Evolutionary conservation across 2,888 invertebrate genomes (phyloP).

Genomic region (Cephalotes varians): DNA sequence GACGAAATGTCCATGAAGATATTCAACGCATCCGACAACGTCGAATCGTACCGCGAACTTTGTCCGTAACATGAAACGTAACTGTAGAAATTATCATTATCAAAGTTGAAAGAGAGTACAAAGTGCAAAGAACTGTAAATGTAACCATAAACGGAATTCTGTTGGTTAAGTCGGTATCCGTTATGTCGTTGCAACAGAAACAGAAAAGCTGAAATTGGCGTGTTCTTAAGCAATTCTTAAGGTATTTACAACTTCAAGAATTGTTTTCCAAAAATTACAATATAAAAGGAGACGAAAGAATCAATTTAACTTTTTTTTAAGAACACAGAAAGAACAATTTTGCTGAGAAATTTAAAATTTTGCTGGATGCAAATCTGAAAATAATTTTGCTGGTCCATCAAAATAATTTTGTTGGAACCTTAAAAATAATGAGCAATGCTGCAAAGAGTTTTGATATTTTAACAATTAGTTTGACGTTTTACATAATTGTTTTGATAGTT

Average conservation of each 20-base stretch:
- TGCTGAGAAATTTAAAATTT: no score
- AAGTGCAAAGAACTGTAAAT: background rate
- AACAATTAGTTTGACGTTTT: no score
- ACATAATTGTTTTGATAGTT: no score
- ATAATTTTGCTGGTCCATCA: no score
- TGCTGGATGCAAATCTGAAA: no score
- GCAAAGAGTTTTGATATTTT: no score
- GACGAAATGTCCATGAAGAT: constrained; percentile 32
- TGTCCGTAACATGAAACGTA: background rate
- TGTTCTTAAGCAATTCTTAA: background rate
- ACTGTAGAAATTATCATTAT: constrained; percentile 41
- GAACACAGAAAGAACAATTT: no score
- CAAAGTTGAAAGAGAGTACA: constrained; percentile 39
- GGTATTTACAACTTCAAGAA: background rate
- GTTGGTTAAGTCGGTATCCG: background rate
- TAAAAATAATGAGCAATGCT: no score
- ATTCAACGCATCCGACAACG: constrained; percentile 18
- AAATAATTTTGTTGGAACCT: no score
- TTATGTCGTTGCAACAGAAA: constrained; percentile 3
- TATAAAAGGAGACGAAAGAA: background rate
- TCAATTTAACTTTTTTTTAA: background rate
- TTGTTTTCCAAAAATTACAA: background rate
- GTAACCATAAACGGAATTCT: background rate
- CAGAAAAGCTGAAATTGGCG: background rate
- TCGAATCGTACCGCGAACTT: constrained; percentile 14